Conservation (phyloP, 2,113 vertebrate genomes). For the Dipodomys stephensi region DNA sequence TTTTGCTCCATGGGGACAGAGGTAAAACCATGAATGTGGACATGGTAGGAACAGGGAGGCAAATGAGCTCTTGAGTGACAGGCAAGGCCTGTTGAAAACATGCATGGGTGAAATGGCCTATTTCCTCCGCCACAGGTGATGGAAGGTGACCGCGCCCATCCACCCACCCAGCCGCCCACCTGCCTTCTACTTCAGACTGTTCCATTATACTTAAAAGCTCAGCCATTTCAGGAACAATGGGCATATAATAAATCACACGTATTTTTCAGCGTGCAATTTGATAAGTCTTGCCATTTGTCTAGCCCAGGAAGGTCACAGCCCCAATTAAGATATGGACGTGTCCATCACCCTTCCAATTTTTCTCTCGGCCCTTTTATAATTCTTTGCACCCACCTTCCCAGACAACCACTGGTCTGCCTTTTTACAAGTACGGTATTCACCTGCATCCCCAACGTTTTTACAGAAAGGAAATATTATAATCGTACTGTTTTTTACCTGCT, state of each 20-base stretch:
- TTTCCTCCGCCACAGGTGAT: constrained; percentile 5
- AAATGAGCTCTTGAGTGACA: not conserved
- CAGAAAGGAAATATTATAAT: not conserved
- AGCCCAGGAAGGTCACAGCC: not conserved
- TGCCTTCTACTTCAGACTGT: not conserved
- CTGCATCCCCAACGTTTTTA: not conserved
- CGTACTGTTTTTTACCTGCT: not conserved
- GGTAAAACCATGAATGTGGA: not conserved
- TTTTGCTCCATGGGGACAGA: not conserved
- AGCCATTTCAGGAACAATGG: not conserved
- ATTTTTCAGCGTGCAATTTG: not conserved
- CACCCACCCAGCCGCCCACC: too few relatives aligned
- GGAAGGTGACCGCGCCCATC: not conserved
- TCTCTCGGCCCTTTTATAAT: not conserved
- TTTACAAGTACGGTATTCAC: not conserved
- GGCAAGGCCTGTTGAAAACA: not conserved
- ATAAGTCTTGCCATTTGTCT: not conserved
- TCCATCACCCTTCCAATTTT: not conserved
- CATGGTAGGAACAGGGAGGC: not conserved
- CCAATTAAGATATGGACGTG: not conserved
- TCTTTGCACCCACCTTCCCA: not conserved
- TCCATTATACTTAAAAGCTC: not conserved
- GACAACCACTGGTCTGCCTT: not conserved
- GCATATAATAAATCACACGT: not conserved
- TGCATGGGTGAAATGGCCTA: not conserved